Conservation (phyloP, 1,140 invertebrate genomes). For the Triops longicaudatus region DNA sequence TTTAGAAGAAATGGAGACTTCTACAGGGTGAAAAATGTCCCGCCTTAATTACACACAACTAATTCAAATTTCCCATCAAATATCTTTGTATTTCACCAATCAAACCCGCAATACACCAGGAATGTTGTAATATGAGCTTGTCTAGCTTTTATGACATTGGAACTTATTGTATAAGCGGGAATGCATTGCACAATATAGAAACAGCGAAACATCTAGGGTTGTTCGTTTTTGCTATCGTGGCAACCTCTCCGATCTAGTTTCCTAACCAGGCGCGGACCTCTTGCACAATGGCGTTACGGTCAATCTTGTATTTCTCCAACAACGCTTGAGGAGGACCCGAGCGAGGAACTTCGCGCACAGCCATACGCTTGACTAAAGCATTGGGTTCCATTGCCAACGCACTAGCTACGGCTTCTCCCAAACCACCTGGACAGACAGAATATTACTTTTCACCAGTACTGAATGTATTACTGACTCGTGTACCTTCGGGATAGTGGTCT, state of each 20-base stretch:
- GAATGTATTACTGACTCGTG: slow-evolving; percentile 31
- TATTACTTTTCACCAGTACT: slow-evolving; percentile 23
- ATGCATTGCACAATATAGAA: not conserved
- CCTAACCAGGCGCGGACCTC: slow-evolving; percentile 49
- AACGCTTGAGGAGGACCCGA: slow-evolving; percentile 80
- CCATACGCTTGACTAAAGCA: slow-evolving; percentile 73
- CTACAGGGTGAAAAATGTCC: not conserved
- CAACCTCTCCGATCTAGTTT: not conserved
- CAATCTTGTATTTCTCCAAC: slow-evolving; percentile 82
- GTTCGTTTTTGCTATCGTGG: not conserved
- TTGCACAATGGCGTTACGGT: slow-evolving; percentile 63
- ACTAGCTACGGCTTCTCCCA: slow-evolving; percentile 86
- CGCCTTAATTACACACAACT: not conserved
- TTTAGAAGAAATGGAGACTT: slow-evolving; percentile 6
- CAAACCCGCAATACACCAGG: slow-evolving; percentile 15
- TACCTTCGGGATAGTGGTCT: slow-evolving; percentile 91
- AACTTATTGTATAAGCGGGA: slow-evolving; percentile 22
- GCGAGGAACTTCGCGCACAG: slow-evolving; percentile 76
- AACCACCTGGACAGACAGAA: slow-evolving; percentile 58
- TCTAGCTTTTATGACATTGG: not conserved
- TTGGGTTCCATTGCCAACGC: slow-evolving; percentile 64
- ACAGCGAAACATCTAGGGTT: slow-evolving; percentile 6
- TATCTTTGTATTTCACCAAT: slow-evolving; percentile 12
- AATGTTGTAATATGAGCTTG: slow-evolving; percentile 6
- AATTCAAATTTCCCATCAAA: not conserved